Base-by-base conservation (phyloP, 35 echinoderm and acorn worm genomes). In the Apostichopus californicus region DNA sequence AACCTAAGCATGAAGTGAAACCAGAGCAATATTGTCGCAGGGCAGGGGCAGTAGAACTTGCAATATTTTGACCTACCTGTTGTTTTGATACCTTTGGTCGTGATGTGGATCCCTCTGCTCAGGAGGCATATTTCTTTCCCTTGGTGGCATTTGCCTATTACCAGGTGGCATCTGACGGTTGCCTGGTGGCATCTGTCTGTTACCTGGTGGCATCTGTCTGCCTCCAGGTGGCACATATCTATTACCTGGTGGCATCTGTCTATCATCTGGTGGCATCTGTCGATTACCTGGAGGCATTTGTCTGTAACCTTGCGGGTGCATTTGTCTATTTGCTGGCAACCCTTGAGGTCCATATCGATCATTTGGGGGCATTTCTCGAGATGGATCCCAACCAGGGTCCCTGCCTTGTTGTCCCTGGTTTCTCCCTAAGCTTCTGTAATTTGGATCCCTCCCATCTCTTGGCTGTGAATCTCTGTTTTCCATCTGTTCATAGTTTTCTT, bases 401-500 rank as follows among this genome's bases (percentile, higher is more conserved):
- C 22, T 23, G 18, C 86, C 52, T 55, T 89, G 86, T 9, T 68
- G 86, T 66, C 34, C 25, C 26, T 89, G 86, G 15, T 89, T 75
- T 72, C 86, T 89, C 2, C 64, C 86, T 68, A 88, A 71, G 60
- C 54, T 65, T 86, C 87, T 90, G 73, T 57, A 81, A 61, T 87
- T 59, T 46, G 91, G 68, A 80, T 90, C 60, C 63, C 87, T 78
- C 71, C 86, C 23, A 91, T 91, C 73, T 60, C 92, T 90, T 52
- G 77, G 66, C 81, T 85, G 81, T 59, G 86, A 89, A 54, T 89
- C 57, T 72, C 28, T 89, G 53, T 65, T 94, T 54, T 94, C 92
- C 92, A 94, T 94, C 89, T 78, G 78, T 87, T 94, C 92, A 83
- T 94, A 94, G 87, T 94, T 94, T 77, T 90, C 92, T 12, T 77